These are phyloP conservation scores for Podarcis lilfordi DNA, from an alignment of 2,797 vertebrate species.

Conservation along the genomic window DNA sequence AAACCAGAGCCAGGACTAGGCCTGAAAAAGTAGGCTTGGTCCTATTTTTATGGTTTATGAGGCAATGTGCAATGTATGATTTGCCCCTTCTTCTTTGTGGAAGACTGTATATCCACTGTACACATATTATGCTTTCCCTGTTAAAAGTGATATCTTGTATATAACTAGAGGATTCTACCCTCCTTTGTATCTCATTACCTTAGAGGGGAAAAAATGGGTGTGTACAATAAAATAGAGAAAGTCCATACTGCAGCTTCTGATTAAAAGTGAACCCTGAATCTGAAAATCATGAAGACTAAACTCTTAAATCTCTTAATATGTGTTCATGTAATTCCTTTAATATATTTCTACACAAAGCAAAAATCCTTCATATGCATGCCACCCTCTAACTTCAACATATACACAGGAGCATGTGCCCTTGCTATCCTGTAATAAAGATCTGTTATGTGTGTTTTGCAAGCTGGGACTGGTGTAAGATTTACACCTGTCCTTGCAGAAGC, in stretches of 20 bases:
- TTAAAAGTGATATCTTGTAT: no score
- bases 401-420: neutral
- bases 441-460: neutral
- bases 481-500: neutral
- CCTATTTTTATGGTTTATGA: no score
- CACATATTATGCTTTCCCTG: no score
- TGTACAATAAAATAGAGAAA: neutral
- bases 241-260: neutral
- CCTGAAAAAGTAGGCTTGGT: neutral
- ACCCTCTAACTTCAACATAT: neutral
- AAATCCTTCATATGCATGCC: neutral
- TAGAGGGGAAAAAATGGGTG: no score
- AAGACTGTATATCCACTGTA: no score
- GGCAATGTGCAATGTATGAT: no score
- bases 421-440: neutral
- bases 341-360: neutral
- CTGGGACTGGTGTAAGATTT: neutral
- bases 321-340: neutral
- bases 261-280: neutral
- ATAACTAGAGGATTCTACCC: no score
- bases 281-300: neutral
- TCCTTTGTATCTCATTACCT: no score
- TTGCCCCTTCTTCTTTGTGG: no score
- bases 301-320: neutral
- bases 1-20: neutral